Base-by-base conservation (phyloP, 2,797 vertebrate species). In the Syngnathus rostellatus region DNA sequence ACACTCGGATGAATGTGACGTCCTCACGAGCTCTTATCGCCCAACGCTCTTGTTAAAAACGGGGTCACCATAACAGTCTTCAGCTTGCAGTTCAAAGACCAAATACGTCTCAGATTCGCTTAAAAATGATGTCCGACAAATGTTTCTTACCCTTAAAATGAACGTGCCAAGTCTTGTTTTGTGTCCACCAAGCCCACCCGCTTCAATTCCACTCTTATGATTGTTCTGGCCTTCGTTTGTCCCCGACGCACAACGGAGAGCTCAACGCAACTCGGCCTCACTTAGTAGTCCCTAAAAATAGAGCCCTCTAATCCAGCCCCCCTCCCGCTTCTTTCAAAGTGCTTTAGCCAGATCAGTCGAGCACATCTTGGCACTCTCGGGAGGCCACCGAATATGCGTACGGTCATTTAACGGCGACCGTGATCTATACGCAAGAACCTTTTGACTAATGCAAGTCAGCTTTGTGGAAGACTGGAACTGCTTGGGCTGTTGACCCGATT, bases 271-370 rank as follows among this genome's bases (percentile, higher is more conserved):
- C 64, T 76, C 43, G 3, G 21, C 31, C 16, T 71, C 68, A 77
- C 77, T 77, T 53, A 31, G 31, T 31, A 31, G 58, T 73, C 58
- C 74, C 90, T 90, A 90, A 90, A 91, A 89, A 91, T 92, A 92
- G 89, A 74, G 60, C 66, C 64, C 73, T 76, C 77, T 89, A 85
- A 86, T 84, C 87, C 80, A 57, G 1, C 45, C 41, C 14, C 23
- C 6, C 25, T 23, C 12, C 17, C 37, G 79, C 67, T 65, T 71
- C 77, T 68, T 64, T 76, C 79, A 79, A 73, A 79, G 79, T 67
- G 65, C 65, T 25, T 55, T 61, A 67, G 41, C 41, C 60, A 45
- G 60, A 43, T 62, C 5, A 62, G 19, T 21, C 2, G 38, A 41
- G 69, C 72, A 72, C 73, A 70, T 72, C 55, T 68, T 72, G 39